Conservation (phyloP, 2,888 invertebrate genomes). For the Callyntrura sp. region DNA sequence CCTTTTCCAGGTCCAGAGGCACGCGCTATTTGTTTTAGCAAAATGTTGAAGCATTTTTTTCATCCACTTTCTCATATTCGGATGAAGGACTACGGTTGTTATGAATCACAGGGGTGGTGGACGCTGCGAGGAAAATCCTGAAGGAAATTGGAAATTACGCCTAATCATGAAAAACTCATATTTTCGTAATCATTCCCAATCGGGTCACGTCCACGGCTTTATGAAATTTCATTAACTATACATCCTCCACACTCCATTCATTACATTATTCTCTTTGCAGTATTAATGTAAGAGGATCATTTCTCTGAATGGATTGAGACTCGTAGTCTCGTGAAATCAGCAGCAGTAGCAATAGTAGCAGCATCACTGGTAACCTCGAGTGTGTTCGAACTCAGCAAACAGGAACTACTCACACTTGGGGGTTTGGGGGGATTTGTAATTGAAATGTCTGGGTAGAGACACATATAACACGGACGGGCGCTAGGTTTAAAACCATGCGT, state of each 20-base stretch:
- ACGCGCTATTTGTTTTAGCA: conserved; percentile 5
- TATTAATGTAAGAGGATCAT: conserved; percentile 1
- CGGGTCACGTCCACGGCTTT: conserved; percentile 35
- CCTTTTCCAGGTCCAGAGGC: conserved; percentile 2
- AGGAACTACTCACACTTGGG: too few relatives aligned
- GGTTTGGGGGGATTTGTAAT: too few relatives aligned
- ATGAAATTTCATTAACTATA: conserved; percentile 55
- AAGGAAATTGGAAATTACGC: conserved; percentile 68
- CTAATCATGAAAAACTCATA: conserved; percentile 52
- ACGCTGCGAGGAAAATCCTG: conserved; percentile 6
- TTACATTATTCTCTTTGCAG: conserved; percentile 48
- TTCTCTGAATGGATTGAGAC: not conserved
- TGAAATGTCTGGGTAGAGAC: not conserved
- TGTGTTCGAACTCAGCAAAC: too few relatives aligned
- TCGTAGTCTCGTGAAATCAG: not conserved
- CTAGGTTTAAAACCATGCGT: too few relatives aligned
- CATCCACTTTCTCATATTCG: not conserved
- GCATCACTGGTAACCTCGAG: not conserved
- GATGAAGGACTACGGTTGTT: too few relatives aligned
- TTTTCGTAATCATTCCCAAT: conserved; percentile 16
- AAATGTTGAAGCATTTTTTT: not conserved
- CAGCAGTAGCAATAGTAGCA: not conserved
- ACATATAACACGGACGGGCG: too few relatives aligned
- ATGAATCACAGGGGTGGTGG: too few relatives aligned
- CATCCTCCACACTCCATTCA: conserved; percentile 12